Evolutionary conservation across 2,113 vertebrate genomes (phyloP).

Genomic region (Ageneiosus marmoratus): DNA sequence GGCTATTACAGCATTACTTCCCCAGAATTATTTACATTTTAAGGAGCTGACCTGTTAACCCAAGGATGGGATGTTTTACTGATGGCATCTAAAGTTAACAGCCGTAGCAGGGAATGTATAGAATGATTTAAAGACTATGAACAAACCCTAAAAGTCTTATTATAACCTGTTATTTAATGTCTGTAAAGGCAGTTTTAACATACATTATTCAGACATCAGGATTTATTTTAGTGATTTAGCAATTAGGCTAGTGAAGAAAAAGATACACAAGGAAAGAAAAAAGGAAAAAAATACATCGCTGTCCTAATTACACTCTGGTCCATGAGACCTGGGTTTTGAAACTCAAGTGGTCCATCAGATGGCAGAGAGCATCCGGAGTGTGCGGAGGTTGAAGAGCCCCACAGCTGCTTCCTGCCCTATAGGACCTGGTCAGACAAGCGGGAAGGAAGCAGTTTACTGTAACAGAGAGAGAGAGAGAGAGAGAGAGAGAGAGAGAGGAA

Average conservation of each 20-base stretch:
- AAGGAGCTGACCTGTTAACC: background rate
- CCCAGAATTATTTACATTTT: background rate
- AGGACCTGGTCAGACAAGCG: slow-evolving; percentile 31
- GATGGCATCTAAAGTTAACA: slow-evolving; percentile 22
- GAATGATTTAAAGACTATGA: slow-evolving; percentile 23
- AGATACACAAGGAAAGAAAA: background rate
- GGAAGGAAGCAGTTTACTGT: slow-evolving; percentile 43
- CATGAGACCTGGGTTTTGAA: slow-evolving; percentile 35
- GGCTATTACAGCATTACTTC: background rate
- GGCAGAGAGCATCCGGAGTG: slow-evolving; percentile 34
- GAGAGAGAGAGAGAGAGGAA: slow-evolving; percentile 28
- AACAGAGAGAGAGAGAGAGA: slow-evolving; percentile 27
- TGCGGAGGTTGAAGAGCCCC: slow-evolving; percentile 11
- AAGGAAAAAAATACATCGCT: slow-evolving; percentile 4
- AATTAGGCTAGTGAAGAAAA: slow-evolving; percentile 19
- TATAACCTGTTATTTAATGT: slow-evolving; percentile 48
- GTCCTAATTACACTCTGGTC: slow-evolving; percentile 40
- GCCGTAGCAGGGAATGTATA: slow-evolving; percentile 24
- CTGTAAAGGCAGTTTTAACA: slow-evolving; percentile 45
- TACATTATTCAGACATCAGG: background rate
- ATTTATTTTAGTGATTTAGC: background rate
- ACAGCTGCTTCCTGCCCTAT: slow-evolving; percentile 44
- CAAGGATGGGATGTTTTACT: slow-evolving; percentile 1
- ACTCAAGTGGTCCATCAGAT: slow-evolving; percentile 37
- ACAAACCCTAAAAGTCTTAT: slow-evolving; percentile 21